Base-by-base conservation (phyloP, 1,140 invertebrate genomes). In the Dreissena rostriformis region DNA sequence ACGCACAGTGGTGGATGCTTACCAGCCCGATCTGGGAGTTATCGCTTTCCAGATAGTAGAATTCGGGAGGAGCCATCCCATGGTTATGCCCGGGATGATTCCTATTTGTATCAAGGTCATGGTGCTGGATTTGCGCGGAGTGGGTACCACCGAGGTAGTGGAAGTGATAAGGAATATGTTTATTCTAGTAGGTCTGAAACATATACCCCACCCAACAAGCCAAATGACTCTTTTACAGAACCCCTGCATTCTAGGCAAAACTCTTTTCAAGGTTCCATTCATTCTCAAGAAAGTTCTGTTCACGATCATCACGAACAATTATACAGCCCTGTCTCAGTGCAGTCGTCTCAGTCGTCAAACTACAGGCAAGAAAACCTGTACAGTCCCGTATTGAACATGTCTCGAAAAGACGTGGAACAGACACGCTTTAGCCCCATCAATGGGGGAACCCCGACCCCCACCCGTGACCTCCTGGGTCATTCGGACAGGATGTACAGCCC, bases 301-400 rank as follows among this genome's bases (percentile, higher is more conserved):
- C 82, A 87, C 8, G 75, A 86, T 10, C 74, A 86, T 29, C 86
- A 88, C 71, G 89, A 89, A 78, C 86, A 80, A 24, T 71, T 89
- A 29, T 89, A 89, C 72, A 90, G 89, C 75, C 89, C 89, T 12
- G 88, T 89, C 28, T 75, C 87, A 19, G 84, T 77, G 49, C 74
- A 77, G 74, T 84, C 82, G 57, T 77, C 74, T 28, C 71, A 82
- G 74, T 81, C 78, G 71, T 82, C 80, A 24, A 78, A 57, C 57
- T 77, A 77, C 72, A 29, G 82, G 22, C 67, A 75, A 8, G 82
- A 84, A 24, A 77, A 84, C 52, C 51, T 84, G 26, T 84, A 84
- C 52, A 78, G 82, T 53, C 82, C 82, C 8, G 82, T 84, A 26
- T 68, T 84, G 73, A 77, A 84, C 61, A 77, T 78, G 52, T 77